These are phyloP conservation scores for Poeciliopsis infans DNA, from an alignment of 2,797 vertebrate genomes.

Conservation along the genomic window DNA sequence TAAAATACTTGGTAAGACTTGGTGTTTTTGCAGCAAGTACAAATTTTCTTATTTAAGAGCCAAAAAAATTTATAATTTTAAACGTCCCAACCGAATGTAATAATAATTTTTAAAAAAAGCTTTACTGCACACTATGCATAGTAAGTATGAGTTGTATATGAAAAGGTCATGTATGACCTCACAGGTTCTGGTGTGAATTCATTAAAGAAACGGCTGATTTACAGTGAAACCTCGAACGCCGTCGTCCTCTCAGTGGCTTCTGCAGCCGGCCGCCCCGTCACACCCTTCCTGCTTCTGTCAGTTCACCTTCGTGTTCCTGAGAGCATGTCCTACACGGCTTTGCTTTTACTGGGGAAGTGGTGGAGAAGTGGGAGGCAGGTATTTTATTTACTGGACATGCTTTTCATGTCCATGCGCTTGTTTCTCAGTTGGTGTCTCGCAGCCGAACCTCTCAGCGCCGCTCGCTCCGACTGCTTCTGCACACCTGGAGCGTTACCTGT, in stretches of 20 bases:
- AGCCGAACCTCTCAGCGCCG: neutral
- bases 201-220: neutral
- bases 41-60: neutral
- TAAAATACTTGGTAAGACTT: too few relatives aligned
- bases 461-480: neutral
- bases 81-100: neutral
- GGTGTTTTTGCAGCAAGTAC: too few relatives aligned
- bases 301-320: neutral
- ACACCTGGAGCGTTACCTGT: neutral
- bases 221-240: neutral
- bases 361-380: neutral
- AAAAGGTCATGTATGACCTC: neutral
- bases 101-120: neutral
- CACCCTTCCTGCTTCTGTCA: neutral
- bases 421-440: neutral
- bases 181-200: neutral
- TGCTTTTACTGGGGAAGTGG: constrained; percentile 16
- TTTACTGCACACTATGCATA: neutral
- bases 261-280: neutral
- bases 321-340: constrained; percentile 13
- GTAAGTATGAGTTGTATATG: neutral
- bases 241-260: neutral
- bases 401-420: neutral
- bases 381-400: constrained; percentile 9
- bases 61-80: neutral